phyloP scores from a whole-genome alignment of 2,888 invertebrate species.

The Acheta domesticus region DNA sequence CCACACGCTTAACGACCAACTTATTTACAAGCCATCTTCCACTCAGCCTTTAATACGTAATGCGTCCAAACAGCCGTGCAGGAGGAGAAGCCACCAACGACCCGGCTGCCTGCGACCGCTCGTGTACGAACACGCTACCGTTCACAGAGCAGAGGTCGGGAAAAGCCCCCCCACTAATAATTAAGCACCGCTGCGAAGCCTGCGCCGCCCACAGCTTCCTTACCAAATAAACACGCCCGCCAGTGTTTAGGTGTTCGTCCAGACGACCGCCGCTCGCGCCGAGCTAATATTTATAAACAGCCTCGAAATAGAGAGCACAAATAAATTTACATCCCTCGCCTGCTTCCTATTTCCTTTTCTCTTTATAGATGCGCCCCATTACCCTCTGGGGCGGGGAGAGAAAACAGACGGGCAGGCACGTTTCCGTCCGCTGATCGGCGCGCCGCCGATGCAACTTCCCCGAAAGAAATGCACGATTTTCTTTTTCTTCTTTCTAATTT shows the following conservation, averaged over 20 bases:
- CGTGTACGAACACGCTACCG: no score
- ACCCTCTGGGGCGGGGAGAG: not conserved
- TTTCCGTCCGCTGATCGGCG: not conserved
- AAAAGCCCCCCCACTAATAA: not conserved
- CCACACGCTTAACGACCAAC: no score
- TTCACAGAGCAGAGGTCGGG: no score
- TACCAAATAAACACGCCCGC: not conserved
- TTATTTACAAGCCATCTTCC: no score
- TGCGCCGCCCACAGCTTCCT: not conserved
- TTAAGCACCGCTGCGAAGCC: not conserved
- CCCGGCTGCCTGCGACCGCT: no score
- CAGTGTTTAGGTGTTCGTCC: not conserved
- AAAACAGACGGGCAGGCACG: not conserved
- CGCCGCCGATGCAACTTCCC: no score
- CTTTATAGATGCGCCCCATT: not conserved
- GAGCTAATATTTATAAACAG: not conserved
- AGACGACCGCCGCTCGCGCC: not conserved
- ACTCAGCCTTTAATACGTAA: no score
- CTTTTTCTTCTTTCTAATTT: no score
- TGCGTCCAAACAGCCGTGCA: no score
- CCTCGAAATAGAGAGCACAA: conserved; percentile 6
- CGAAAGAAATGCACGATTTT: no score
- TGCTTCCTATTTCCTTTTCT: conserved; percentile 18
- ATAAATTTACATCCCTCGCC: not conserved
- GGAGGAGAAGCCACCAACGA: no score